Percentiles rank a stretch among this genome's conserved stretches.
These are phyloP conservation scores for Neosilurus mollespiculum DNA, from an alignment of 2,797 vertebrate genomes.

Conservation along the genomic window DNA sequence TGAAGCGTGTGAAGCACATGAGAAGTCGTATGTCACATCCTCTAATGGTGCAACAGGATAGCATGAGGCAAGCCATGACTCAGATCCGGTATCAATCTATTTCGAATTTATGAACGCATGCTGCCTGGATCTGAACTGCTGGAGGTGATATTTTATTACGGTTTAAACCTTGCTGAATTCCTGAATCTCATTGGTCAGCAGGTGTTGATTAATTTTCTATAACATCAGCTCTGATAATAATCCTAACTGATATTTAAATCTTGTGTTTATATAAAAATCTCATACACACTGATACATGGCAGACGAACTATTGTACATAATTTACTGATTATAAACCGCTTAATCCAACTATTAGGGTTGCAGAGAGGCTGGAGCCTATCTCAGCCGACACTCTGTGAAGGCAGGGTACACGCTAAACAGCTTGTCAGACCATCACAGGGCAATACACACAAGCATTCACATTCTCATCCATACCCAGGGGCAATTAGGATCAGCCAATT, in stretches of 20 bases:
- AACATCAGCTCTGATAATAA: background rate
- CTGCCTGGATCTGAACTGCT: background rate
- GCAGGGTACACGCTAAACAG: no score
- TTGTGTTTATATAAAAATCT: background rate
- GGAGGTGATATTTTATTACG: background rate
- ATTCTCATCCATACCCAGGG: no score
- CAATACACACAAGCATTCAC: no score
- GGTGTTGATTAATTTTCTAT: background rate
- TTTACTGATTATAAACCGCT: background rate
- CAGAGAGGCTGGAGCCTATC: no score
- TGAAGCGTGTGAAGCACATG: constrained; percentile 5
- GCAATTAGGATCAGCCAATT: no score
- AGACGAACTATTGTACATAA: background rate
- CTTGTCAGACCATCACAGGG: no score
- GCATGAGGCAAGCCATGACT: background rate
- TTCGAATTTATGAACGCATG: background rate
- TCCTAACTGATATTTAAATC: background rate
- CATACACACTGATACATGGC: background rate
- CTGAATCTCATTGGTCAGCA: background rate
- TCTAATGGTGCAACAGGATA: constrained; percentile 21
- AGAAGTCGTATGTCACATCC: constrained; percentile 26
- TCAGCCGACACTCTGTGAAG: no score
- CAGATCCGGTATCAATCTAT: background rate
- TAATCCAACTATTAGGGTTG: no score
- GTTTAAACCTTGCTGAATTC: background rate